Conservation (phyloP, 2,113 vertebrate species). For the Chaetura pelagica region DNA sequence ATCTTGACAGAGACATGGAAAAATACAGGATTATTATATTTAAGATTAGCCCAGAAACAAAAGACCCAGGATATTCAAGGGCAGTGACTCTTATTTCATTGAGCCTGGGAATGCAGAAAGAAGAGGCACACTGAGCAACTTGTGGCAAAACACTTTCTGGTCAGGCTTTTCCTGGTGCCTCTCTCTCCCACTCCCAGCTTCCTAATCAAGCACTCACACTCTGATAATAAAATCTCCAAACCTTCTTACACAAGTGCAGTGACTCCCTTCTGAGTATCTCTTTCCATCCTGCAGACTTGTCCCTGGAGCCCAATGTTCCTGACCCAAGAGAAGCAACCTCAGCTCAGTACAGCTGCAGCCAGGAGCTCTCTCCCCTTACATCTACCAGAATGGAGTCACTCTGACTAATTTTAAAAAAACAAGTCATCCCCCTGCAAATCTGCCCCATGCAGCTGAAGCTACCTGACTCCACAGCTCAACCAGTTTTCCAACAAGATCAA, state of each 20-base stretch:
- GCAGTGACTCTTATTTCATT: neutral
- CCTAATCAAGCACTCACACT: neutral
- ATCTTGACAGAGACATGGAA: neutral
- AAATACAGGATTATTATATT: neutral
- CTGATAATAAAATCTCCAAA: neutral
- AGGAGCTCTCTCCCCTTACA: neutral
- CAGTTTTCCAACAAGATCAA: conserved; percentile 20
- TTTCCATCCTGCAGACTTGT: neutral
- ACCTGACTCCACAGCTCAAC: neutral
- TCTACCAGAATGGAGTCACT: neutral
- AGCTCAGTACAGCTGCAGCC: neutral
- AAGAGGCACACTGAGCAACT: neutral
- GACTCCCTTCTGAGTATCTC: neutral
- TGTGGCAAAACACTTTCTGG: neutral
- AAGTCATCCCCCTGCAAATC: neutral
- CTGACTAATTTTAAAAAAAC: neutral
- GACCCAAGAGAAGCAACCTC: neutral
- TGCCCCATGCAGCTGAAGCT: neutral
- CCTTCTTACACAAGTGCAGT: neutral
- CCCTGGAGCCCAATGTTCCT: neutral
- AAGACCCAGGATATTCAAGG: neutral
- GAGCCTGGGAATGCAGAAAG: neutral
- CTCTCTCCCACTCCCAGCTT: neutral
- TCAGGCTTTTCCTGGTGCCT: neutral
- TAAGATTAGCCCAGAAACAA: neutral